Evolutionary conservation across 2,113 vertebrate species (phyloP), one percentile per base, ranked within the genome.

Genomic region (Dipodomys spectabilis): DNA sequence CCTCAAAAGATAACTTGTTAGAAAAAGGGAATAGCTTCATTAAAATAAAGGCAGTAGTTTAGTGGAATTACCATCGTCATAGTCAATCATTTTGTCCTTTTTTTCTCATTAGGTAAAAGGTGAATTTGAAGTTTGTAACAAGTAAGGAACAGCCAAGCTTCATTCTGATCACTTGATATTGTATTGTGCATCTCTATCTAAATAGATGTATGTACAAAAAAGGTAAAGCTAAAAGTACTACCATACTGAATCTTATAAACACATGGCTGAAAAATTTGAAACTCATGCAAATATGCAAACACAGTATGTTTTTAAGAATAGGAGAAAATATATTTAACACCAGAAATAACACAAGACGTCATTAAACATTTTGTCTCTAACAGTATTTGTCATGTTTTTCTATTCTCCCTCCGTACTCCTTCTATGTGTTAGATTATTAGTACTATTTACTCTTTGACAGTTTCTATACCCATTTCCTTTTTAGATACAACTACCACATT

Each of bases 311-410:
- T 39, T 72, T 74, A 65, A 79, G 57, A 83, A 88, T 53, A 65
- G 15, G 27, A 72, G 78, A 6, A 84, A 80, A 84, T 84, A 78
- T 57, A 49, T 49, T 79, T 22, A 67, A 23, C 6, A 73, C 23
- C 72, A 84, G 32, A 84, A 92, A 92, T 82, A 69, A 87, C 44
- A 77, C 69, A 65, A 83, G n/a, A 72, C 9, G 69, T 69, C 23
- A 64, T 53, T 78, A 45, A 87, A n/a, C 11, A 8, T 39, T 64
- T 65, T 65, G 8, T 32, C 44, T 91, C 23, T 65, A 53, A 19
- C 39, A 20, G 53, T 74, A 45, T 60, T 94, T 62, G 16, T 23
- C 35, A 23, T 44, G 13, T 3, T 44, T 80, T 80, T 53, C 35
- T 15, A 64, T 39, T 72, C 32, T 72, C 15, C 9, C 4, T 18